Evolutionary conservation across 2,888 invertebrate species (phyloP).

Genomic region (Harmothoe impar): DNA sequence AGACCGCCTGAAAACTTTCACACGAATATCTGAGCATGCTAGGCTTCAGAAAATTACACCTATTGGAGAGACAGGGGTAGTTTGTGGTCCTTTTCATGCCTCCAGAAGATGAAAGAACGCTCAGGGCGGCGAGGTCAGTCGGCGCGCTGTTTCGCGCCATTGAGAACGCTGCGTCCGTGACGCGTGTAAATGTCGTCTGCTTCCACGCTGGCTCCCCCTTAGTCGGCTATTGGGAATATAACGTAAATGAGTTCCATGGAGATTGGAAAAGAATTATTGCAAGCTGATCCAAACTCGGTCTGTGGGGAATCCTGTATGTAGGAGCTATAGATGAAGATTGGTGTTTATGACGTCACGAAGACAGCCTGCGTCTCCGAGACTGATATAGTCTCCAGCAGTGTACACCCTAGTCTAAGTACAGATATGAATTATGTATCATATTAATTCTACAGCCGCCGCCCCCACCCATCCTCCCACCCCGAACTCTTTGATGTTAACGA

Average conservation of each 20-base stretch:
- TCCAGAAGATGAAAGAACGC: conserved; percentile 32
- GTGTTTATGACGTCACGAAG: neutral
- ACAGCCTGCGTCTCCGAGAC: neutral
- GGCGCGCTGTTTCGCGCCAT: conserved; percentile 33
- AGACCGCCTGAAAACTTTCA: conserved; percentile 48
- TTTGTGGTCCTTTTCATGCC: conserved; percentile 57
- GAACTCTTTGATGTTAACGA: neutral
- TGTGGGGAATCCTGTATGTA: too few species aligned
- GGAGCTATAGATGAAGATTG: neutral
- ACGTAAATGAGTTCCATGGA: too few species aligned
- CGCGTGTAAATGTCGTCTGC: conserved; percentile 34
- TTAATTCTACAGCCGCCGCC: neutral
- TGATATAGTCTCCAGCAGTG: neutral
- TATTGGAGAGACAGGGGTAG: conserved; percentile 42
- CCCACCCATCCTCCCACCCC: neutral
- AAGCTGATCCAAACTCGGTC: too few species aligned
- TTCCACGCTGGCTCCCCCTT: neutral
- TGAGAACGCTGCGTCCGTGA: conserved; percentile 48
- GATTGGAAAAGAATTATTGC: too few species aligned
- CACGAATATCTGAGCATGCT: conserved; percentile 54
- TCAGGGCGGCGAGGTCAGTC: conserved; percentile 25
- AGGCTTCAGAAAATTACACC: conserved; percentile 41
- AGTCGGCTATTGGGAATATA: too few species aligned
- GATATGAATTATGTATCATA: conserved; percentile 42
- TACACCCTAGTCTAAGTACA: conserved; percentile 11